Evolutionary conservation across 2,113 vertebrate genomes (phyloP).

Genomic region (Myiozetetes cayanensis): DNA sequence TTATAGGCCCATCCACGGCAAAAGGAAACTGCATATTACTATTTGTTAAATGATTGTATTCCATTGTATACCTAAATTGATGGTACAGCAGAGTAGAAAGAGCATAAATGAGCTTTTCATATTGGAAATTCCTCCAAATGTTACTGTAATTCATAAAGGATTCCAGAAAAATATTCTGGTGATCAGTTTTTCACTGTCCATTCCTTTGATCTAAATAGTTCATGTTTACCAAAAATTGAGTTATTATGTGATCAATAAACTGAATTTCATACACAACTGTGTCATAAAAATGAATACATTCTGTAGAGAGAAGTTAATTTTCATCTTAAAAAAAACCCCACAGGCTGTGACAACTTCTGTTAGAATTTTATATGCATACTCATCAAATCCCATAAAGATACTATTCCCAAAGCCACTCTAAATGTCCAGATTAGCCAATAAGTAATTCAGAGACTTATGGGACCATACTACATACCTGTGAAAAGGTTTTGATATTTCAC

Average conservation of each 20-base stretch:
- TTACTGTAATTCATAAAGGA: not conserved
- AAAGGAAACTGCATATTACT: not conserved
- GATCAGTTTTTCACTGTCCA: not conserved
- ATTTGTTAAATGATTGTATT: not conserved
- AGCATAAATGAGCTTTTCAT: not conserved
- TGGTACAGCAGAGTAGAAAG: not conserved
- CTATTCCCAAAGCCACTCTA: not conserved
- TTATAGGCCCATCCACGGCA: not conserved
- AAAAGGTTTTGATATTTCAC: not conserved
- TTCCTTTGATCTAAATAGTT: not conserved
- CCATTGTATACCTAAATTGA: not conserved
- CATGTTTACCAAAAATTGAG: not conserved
- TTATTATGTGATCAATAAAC: not conserved
- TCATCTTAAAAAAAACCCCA: not conserved
- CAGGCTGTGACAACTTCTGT: not conserved
- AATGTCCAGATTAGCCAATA: not conserved
- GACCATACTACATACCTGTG: not conserved
- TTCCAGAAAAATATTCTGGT: not conserved
- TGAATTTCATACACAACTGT: not conserved
- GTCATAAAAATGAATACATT: not conserved
- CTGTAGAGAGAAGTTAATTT: not conserved
- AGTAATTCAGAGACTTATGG: not conserved
- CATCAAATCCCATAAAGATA: not conserved
- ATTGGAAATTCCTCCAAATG: not conserved
- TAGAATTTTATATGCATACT: not conserved